phyloP scores from a whole-genome alignment of 2,888 invertebrate genomes.

The Corythucha ciliata region DNA sequence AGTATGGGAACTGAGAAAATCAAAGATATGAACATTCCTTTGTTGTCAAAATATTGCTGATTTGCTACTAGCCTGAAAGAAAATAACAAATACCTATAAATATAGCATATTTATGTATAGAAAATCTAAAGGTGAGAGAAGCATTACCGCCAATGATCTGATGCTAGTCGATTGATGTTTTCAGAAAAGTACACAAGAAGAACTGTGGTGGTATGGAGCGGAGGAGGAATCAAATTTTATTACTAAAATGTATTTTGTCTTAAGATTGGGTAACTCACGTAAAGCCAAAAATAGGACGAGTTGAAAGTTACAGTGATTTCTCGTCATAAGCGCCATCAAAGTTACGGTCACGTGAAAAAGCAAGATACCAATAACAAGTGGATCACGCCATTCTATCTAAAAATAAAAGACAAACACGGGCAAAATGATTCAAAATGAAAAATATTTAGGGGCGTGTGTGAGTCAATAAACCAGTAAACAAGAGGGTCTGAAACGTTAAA shows the following conservation, averaged over 20 bases:
- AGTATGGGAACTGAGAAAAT: conserved; percentile 89
- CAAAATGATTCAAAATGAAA: too few relatives aligned
- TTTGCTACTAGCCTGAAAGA: conserved; percentile 62
- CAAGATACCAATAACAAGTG: conserved; percentile 70
- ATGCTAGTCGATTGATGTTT: conserved; percentile 80
- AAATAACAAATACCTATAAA: not conserved
- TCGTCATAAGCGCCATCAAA: conserved; percentile 66
- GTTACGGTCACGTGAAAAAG: conserved; percentile 68
- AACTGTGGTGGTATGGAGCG: conserved; percentile 62
- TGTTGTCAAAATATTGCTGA: conserved; percentile 89
- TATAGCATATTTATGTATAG: conserved; percentile 15
- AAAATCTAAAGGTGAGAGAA: conserved; percentile 15
- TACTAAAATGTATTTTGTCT: too few relatives aligned
- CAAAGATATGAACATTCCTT: conserved; percentile 85
- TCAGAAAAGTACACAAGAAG: conserved; percentile 81
- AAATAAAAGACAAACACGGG: too few relatives aligned
- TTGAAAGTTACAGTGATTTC: conserved; percentile 80
- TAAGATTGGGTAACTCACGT: conserved; percentile 52
- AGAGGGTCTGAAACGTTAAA: too few relatives aligned
- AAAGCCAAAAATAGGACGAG: conserved; percentile 69
- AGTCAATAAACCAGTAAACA: too few relatives aligned
- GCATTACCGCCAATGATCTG: conserved; percentile 66
- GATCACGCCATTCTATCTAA: conserved; percentile 84
- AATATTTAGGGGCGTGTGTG: too few relatives aligned
- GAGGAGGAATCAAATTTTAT: too few relatives aligned